Percentiles rank a stretch among this genome's conserved stretches.
Conservation (phyloP, 2,888 invertebrate species). For the Vannuccia rotundouncinata region DNA sequence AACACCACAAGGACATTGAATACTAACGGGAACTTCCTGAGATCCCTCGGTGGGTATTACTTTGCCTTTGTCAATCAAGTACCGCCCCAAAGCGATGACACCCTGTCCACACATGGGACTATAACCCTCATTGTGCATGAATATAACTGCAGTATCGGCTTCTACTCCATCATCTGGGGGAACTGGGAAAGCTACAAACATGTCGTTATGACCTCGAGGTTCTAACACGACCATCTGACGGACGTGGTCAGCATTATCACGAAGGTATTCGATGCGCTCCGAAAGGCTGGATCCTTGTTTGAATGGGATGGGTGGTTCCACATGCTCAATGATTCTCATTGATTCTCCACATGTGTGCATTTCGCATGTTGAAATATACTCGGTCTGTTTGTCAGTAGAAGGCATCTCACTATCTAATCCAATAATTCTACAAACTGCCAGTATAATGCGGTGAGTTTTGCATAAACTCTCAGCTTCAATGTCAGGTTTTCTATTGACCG, state of each 20-base stretch:
- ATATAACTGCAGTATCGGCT: conserved; percentile 52
- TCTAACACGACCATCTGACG: conserved; percentile 50
- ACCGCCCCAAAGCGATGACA: conserved; percentile 51
- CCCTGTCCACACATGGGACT: conserved; percentile 57
- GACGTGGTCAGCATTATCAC: conserved; percentile 45
- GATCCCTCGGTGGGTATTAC: conserved; percentile 42
- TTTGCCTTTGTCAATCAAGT: neutral
- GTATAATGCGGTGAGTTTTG: no score
- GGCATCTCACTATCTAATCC: no score
- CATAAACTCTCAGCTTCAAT: no score
- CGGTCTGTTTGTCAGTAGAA: no score
- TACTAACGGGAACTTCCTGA: conserved; percentile 49
- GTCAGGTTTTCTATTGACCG: no score
- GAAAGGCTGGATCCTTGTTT: conserved; percentile 47
- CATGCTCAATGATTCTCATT: conserved; percentile 50
- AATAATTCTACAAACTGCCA: no score
- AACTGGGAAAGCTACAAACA: conserved; percentile 55
- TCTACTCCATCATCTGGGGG: conserved; percentile 45
- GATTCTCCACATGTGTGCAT: conserved; percentile 57
- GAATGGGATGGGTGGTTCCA: conserved; percentile 46
- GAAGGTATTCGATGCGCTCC: conserved; percentile 48
- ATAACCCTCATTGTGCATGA: conserved; percentile 55
- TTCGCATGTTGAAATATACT: conserved; percentile 44
- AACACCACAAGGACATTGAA: conserved; percentile 56
- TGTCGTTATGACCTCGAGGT: conserved; percentile 56